phyloP scores from a whole-genome alignment of 2,113 vertebrate species.

The Mandrillus leucophaeus region DNA sequence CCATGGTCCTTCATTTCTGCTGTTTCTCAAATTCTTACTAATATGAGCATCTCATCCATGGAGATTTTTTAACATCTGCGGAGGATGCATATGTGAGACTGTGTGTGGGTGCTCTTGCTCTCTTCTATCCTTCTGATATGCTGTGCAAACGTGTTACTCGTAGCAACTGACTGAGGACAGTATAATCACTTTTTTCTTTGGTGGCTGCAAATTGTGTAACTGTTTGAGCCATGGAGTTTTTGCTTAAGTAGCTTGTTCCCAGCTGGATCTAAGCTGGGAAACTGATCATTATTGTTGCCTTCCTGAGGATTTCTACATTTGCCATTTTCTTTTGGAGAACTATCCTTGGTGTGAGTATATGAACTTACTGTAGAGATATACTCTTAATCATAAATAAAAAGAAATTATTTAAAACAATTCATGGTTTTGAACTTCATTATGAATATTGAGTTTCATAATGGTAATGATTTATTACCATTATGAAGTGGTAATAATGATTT shows the following conservation, averaged over 20 bases:
- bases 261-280: neutral
- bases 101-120: neutral
- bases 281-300: conserved; percentile 82
- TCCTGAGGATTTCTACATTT: conserved; percentile 87
- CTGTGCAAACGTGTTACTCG: neutral
- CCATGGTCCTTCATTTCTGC: neutral
- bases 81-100: neutral
- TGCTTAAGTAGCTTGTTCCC: neutral
- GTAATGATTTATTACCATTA: no score
- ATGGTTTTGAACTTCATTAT: neutral
- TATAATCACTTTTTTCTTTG: neutral
- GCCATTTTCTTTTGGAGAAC: conserved; percentile 91
- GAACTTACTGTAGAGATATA: neutral
- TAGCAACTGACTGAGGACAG: neutral
- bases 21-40: neutral
- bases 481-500: neutral
- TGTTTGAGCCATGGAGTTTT: neutral
- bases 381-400: neutral
- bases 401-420: neutral
- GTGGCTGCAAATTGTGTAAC: neutral
- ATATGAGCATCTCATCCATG: neutral
- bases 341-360: conserved; percentile 89
- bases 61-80: neutral
- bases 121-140: neutral
- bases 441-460: neutral